These are phyloP conservation scores for Lophura nycthemera DNA, from an alignment of 2,113 vertebrate genomes.

Conservation along the genomic window DNA sequence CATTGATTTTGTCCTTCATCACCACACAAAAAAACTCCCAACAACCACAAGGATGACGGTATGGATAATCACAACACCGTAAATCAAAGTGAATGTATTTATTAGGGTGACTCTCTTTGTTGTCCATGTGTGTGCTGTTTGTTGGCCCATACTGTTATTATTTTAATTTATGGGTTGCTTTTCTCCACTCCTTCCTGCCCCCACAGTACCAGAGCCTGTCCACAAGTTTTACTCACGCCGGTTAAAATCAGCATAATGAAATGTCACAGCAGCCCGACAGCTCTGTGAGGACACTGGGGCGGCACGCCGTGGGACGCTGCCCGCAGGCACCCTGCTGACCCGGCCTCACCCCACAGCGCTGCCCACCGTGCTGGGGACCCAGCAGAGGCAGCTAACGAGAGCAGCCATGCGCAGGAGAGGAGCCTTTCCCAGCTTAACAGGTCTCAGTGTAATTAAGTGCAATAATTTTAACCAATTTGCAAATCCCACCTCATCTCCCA, in stretches of 20 bases:
- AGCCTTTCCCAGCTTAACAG: neutral
- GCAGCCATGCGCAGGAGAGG: rapidly evolving
- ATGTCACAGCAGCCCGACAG: neutral
- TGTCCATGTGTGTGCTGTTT: constrained; percentile 33
- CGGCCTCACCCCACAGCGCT: neutral
- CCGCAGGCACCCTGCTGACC: neutral
- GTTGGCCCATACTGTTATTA: constrained; percentile 67
- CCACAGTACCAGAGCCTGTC: constrained; percentile 39
- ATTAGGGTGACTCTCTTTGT: constrained; percentile 51
- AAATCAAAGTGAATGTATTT: constrained; percentile 65
- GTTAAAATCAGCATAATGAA: constrained; percentile 76
- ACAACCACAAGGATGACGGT: neutral
- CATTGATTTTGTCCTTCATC: constrained; percentile 67
- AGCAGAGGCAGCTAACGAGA: rapidly evolving
- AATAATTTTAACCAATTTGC: neutral
- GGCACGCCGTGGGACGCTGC: neutral
- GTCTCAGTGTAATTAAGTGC: neutral
- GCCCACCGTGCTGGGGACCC: neutral
- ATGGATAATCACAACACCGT: constrained; percentile 24
- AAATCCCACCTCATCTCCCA: neutral
- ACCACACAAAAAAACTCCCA: constrained; percentile 16
- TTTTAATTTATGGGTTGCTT: constrained; percentile 64
- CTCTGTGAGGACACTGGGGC: neutral
- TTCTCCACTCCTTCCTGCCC: neutral
- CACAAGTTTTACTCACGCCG: constrained; percentile 61